Conservation (phyloP, 1,140 invertebrate species). For the Theocolax elegans region DNA sequence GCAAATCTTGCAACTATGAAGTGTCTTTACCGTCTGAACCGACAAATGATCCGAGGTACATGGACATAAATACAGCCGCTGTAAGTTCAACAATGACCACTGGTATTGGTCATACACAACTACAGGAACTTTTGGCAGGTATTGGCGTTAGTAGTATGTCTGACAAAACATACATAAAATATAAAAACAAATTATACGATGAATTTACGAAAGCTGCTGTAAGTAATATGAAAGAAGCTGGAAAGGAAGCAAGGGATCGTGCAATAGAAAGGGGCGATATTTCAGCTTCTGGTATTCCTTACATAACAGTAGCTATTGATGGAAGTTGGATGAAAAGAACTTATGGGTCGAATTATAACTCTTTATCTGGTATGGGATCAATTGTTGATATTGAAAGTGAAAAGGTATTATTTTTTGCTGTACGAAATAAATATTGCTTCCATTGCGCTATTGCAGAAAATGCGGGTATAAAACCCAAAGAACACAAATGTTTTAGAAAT, state of each 20-base stretch:
- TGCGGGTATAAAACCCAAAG: neutral
- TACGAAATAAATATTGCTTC: neutral
- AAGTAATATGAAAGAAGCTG: neutral
- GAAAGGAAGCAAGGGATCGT: neutral
- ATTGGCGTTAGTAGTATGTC: neutral
- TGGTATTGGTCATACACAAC: neutral
- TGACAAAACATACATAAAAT: neutral
- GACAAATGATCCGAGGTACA: no score
- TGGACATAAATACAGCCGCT: neutral
- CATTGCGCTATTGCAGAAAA: neutral
- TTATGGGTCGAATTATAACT: neutral
- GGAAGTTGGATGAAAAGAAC: neutral
- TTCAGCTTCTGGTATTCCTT: neutral
- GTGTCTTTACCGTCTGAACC: no score
- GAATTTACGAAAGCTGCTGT: neutral
- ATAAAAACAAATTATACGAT: neutral
- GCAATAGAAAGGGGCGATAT: neutral
- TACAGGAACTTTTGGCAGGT: neutral
- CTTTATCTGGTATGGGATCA: neutral
- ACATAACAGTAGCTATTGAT: neutral
- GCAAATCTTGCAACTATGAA: no score
- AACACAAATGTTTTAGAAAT: neutral
- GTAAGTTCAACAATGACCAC: neutral
- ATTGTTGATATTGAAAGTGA: neutral
- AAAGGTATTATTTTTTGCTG: neutral